Conservation (phyloP, 53 echinoderm and acorn worm species). For the Crossaster papposus region DNA sequence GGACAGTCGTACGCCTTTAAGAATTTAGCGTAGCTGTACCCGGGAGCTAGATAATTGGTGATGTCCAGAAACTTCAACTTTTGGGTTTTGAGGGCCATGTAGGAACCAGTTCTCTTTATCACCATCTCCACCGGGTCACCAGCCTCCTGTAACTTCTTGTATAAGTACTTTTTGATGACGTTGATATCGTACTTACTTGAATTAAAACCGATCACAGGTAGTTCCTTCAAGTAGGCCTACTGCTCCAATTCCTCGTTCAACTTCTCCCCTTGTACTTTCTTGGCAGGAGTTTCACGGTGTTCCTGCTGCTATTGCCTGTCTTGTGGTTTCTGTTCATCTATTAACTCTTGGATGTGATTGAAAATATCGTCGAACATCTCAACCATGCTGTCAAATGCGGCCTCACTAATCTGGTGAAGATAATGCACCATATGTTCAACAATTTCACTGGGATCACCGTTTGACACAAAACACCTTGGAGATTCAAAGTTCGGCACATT, state of each 20-base stretch:
- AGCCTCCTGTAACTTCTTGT: not conserved
- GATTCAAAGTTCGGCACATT: slow-evolving; percentile 56
- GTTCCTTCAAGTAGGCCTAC: slow-evolving; percentile 16
- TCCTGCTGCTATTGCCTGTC: not conserved
- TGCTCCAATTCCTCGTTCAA: not conserved
- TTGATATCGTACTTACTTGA: slow-evolving; percentile 55
- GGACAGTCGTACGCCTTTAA: slow-evolving; percentile 35
- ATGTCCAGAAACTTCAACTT: slow-evolving; percentile 52
- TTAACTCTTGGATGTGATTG: too few species aligned
- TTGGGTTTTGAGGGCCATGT: slow-evolving; percentile 36
- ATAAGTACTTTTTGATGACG: slow-evolving; percentile 29
- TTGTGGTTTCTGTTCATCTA: too few species aligned
- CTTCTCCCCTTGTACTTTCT: not conserved
- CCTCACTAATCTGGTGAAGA: slow-evolving; percentile 29
- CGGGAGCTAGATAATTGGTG: slow-evolving; percentile 49
- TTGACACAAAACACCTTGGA: slow-evolving; percentile 41
- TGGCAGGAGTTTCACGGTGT: not conserved
- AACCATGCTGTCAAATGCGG: not conserved
- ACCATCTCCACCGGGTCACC: slow-evolving; percentile 25
- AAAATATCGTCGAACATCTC: not conserved
- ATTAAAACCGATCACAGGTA: slow-evolving; percentile 61
- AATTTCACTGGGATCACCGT: slow-evolving; percentile 27
- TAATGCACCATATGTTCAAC: too few species aligned
- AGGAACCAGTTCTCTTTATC: slow-evolving; percentile 26
- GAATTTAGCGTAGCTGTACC: slow-evolving; percentile 56